Conservation (phyloP, 1,140 invertebrate genomes). For the Calephelis nemesis region DNA sequence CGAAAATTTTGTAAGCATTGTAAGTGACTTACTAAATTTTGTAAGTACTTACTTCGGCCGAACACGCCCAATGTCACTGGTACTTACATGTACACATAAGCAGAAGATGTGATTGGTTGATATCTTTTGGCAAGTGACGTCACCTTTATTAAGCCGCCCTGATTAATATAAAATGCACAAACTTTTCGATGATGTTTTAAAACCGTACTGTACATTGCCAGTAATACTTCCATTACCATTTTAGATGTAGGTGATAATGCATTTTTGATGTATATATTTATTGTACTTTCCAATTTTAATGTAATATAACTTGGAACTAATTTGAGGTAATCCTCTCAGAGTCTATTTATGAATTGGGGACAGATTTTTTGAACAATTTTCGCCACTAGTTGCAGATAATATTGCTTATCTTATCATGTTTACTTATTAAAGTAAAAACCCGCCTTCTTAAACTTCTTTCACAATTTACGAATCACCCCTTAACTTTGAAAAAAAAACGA, state of each 20-base stretch:
- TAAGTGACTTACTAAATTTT: too few species aligned
- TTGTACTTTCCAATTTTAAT: conserved; percentile 32
- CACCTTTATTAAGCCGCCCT: conserved; percentile 9
- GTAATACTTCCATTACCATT: conserved; percentile 42
- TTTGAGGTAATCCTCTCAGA: background rate
- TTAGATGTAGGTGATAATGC: conserved; percentile 52
- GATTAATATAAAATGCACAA: conserved; percentile 36
- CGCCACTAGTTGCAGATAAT: background rate
- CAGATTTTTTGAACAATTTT: background rate
- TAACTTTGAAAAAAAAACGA: too few species aligned
- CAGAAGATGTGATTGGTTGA: background rate
- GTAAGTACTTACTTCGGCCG: too few species aligned
- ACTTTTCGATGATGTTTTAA: conserved; percentile 36
- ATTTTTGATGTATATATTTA: conserved; percentile 51
- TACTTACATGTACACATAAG: background rate
- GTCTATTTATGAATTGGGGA: background rate
- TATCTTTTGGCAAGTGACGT: background rate
- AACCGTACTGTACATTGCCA: conserved; percentile 44
- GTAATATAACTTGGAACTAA: background rate
- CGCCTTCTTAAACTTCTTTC: too few species aligned
- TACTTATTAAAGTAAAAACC: too few species aligned
- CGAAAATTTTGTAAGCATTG: too few species aligned
- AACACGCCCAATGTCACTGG: too few species aligned
- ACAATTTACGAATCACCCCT: too few species aligned
- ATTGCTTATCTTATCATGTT: too few species aligned